Evolutionary conservation across 2,888 invertebrate genomes (phyloP).

Genomic region (Axea sp.): DNA sequence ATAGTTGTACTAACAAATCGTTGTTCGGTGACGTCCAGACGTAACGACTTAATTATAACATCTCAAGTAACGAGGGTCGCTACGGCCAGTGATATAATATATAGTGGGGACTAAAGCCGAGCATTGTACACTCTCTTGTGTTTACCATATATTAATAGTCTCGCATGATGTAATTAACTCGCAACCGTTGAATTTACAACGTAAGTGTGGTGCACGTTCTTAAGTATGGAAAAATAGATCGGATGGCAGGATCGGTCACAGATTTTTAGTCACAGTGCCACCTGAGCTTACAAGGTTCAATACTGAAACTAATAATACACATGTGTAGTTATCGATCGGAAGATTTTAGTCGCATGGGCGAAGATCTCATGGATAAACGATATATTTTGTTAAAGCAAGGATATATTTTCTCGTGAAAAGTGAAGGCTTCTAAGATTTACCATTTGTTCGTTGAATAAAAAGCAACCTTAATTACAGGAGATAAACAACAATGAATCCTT

Average conservation of each 20-base stretch:
- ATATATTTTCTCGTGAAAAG: too few species aligned
- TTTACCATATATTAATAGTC: conserved; percentile 71
- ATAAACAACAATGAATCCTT: too few species aligned
- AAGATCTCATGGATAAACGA: too few species aligned
- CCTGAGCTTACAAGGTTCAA: conserved; percentile 1
- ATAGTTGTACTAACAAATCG: conserved; percentile 47
- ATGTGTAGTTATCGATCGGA: not conserved
- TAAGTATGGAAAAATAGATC: conserved; percentile 5
- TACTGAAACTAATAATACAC: conserved; percentile 1
- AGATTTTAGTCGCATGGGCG: too few species aligned
- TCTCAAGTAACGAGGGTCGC: conserved; percentile 70
- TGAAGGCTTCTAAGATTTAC: too few species aligned
- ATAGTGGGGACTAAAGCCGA: conserved; percentile 68
- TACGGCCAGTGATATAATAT: conserved; percentile 67
- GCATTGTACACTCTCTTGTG: conserved; percentile 65
- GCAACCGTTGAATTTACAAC: conserved; percentile 70
- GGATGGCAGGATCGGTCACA: conserved; percentile 12
- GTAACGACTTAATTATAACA: conserved; percentile 71
- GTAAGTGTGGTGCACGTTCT: conserved; percentile 7
- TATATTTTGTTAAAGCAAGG: too few species aligned
- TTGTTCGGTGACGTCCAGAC: conserved; percentile 24
- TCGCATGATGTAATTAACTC: conserved; percentile 73
- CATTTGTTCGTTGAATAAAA: too few species aligned
- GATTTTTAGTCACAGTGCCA: conserved; percentile 11
- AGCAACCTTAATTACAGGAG: too few species aligned